Base-by-base conservation (phyloP, 2,797 vertebrate genomes). In the Sebastes ruberrimus region DNA sequence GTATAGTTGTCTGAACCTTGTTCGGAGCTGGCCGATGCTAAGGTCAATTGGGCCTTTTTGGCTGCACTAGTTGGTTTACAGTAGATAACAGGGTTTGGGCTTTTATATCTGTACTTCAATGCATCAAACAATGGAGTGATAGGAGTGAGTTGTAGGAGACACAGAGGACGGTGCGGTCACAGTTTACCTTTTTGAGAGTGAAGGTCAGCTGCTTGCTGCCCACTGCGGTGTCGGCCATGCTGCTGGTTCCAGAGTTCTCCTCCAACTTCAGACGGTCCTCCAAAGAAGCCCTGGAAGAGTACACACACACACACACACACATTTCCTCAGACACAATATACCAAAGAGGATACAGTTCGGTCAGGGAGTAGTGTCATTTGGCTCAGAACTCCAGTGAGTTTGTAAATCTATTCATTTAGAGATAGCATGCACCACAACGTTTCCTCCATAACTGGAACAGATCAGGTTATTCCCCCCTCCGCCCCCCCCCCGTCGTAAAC, bases 171-270 rank as follows among this genome's bases (percentile, higher is more conserved):
- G 23, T n/a, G 32, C 18, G 9, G 9, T 32, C 7, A 30, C n/a
- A 6, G 11, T 88, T 94, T 83, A 99, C 99, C 97, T 97, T 98
- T 92, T 96, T 97, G 71, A 99, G 96, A 16, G 95, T 98, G 94
- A 99, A 99, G 1, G 97, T 99, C 71, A 98, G 91, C 84, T 99
- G 98, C 74, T 99, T 99, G 97, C 98, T 99, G 93, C 98, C 99
- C 65, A 99, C 96, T 0, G 97, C 94, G 0, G 96, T 95, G 89
- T 98, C 96, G 0, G 91, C 92, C 49, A 97, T 84, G 66, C 82
- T 94, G 78, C 96, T 89, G 0, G 89, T 94, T 65, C 96, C 98
- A 5, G 95, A 95, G 63, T 94, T 94, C 72, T 98, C 97, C 92
- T 99, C 97, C 35, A 96, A 84, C 91, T 96, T 97, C 87, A 99